phyloP scores from a whole-genome alignment of 2,888 invertebrate genomes.

The Diarsia rubi region DNA sequence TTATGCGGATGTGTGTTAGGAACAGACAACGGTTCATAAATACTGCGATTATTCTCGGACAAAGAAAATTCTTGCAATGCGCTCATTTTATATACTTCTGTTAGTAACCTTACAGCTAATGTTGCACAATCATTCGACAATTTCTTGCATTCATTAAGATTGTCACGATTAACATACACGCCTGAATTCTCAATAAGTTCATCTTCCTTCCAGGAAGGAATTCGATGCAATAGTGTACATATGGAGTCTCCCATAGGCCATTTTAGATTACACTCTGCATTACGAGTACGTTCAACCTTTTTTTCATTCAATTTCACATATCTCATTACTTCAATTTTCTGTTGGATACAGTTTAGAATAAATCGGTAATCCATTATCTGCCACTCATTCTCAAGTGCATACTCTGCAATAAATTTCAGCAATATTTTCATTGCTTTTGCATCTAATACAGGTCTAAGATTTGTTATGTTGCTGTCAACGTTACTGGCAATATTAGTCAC shows the following conservation, averaged over 20 bases:
- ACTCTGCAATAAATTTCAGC: neutral
- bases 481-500: neutral
- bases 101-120: conserved; percentile 19
- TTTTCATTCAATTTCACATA: neutral
- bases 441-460: neutral
- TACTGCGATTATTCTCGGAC: neutral
- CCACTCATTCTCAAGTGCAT: neutral
- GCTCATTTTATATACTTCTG: neutral
- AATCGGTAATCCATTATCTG: neutral
- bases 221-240: conserved; percentile 24
- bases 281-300: neutral
- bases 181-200: conserved; percentile 10
- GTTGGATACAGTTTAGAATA: neutral
- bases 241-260: conserved; percentile 1
- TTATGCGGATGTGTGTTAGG: neutral
- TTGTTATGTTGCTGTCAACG: neutral
- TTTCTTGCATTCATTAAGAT: neutral
- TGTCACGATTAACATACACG: conserved; percentile 12
- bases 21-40: neutral
- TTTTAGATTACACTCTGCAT: neutral
- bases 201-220: neutral
- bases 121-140: neutral
- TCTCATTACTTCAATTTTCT: neutral
- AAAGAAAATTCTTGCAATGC: conserved; percentile 15
- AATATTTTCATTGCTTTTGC: neutral